Base-by-base conservation (phyloP, 2,888 invertebrate genomes). In the Drosophila borborema region DNA sequence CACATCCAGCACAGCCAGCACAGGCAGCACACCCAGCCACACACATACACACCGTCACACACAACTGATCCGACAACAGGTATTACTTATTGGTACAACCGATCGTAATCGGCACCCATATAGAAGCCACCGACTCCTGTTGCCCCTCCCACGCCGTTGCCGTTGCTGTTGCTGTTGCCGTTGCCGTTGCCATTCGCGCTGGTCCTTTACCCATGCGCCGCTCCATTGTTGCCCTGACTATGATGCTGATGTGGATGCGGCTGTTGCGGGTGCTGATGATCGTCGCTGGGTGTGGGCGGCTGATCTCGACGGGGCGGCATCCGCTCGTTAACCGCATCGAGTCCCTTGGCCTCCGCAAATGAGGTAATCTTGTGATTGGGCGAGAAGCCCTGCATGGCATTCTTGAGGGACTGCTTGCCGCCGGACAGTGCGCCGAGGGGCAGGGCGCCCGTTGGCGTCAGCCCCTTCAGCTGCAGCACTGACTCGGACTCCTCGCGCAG, bases 401-500 rank as follows among this genome's bases (percentile, higher is more conserved):
- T 99, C 94, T 97, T 97, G 82, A 99, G 95, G 85, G 99, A 98
- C 81, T 98, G 97, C 93, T 98, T 98, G 91, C 99, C 99, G 87
- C 99, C 99, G 76, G 98, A 98, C 59, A 99, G 95, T 66, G 99
- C 98, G 89, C 99, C 99, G 88, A 99, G 94, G 46, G 99, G 99
- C 90, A 99, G 94, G 82, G 99, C 97, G 90, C 99, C 99, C 90
- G 99, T 99, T 43, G 99, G 99, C 90, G 99, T 99, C 77, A 99
- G 96, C 80, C 99, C 99, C 94, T 99, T 99, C 90, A 99, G 95
- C 94, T 99, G 99, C 91, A 99, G 94, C 81, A 99, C 99, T 93
- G 98, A 98, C 95, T 99, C 99, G 94, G 98, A 99, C 94, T 99
- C 99, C 95, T 99, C 99, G 94, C 99, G 97, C 92, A 99, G 95